Base-by-base conservation (phyloP, 2,888 invertebrate genomes). In the Agrochola lota region DNA sequence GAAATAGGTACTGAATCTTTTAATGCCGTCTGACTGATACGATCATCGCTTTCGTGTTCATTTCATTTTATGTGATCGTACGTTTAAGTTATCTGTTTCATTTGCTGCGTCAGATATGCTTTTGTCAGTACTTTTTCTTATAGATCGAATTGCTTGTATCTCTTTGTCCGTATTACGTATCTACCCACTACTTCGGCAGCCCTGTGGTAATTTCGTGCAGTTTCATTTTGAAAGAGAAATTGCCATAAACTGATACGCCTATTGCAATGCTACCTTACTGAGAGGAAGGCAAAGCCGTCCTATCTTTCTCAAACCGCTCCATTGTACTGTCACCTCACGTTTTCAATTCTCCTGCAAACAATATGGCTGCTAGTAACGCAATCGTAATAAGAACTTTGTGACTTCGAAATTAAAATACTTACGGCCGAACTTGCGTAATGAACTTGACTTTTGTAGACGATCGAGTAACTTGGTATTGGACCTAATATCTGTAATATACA, bases 321-420 rank as follows among this genome's bases (percentile, higher is more conserved):
- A 84, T 80, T 85, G 87, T 86, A 75, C 70, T 86, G 86, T 85
- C 87, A 67, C 74, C 75, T 78, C 74, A 87, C 77, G 85, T 71
- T 79, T 81, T 69, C 77, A 85, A 87, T 87, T 85, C 85, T 81
- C 78, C 83, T 82, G 40, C 68, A 84, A 77, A 83, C 86, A 80
- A 80, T 86, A 85, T 75, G 60, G 70, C 68, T 75, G 69, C 72
- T 59, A 76, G 71, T 83, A 77, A 83, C 74, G 63, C 60, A 75
- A 83, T 84, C 67, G 66, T 73, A 85, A 76, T 79, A 83, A 83
- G 40, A 75, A 70, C 73, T 74, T 63, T 68, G 84, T 59, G 68
- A 75, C 86, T 85, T 77, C 57, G n/a, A 84, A 83, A 83, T 77
- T 85, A 78, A 82, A 84, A 75, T 85, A 81, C 85, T 85, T 84